phyloP scores from a whole-genome alignment of 2,797 vertebrate genomes.

The Ptychobarbus kaznakovi region DNA sequence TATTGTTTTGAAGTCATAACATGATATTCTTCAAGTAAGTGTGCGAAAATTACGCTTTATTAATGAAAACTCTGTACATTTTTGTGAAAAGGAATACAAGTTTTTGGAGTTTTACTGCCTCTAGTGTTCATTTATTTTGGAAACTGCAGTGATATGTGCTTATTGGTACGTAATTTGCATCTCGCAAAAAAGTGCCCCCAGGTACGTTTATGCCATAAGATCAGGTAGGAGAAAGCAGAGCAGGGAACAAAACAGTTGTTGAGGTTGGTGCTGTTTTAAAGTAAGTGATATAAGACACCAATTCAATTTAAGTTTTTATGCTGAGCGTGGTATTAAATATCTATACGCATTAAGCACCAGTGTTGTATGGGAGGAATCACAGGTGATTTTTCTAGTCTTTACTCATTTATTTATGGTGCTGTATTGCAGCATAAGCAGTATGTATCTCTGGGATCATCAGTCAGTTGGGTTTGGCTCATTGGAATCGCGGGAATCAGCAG shows the following conservation, averaged over 20 bases:
- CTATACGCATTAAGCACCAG: constrained; percentile 50
- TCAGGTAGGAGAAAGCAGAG: not conserved
- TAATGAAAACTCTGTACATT: no score
- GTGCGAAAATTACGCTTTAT: no score
- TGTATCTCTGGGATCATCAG: constrained; percentile 54
- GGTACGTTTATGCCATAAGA: no score
- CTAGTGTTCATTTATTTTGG: no score
- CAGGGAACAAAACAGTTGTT: not conserved
- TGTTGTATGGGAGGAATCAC: constrained; percentile 47
- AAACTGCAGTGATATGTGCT: no score
- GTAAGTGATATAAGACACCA: constrained; percentile 50
- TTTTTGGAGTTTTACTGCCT: no score
- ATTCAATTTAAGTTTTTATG: constrained; percentile 59
- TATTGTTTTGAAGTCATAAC: no score
- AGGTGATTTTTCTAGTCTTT: constrained; percentile 54
- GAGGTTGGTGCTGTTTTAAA: constrained; percentile 43
- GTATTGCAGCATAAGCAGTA: constrained; percentile 62
- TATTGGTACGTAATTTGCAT: no score
- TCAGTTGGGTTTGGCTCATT: constrained; percentile 48
- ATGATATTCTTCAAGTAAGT: no score
- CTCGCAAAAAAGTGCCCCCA: no score
- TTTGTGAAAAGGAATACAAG: no score
- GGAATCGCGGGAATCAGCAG: constrained; percentile 56
- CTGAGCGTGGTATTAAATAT: constrained; percentile 59
- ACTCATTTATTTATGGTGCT: constrained; percentile 56